A percentile compares a stretch with the other conserved stretches of the same genome.
phyloP scores from a whole-genome alignment of 2,797 vertebrate species.

The Diceros bicornis region DNA sequence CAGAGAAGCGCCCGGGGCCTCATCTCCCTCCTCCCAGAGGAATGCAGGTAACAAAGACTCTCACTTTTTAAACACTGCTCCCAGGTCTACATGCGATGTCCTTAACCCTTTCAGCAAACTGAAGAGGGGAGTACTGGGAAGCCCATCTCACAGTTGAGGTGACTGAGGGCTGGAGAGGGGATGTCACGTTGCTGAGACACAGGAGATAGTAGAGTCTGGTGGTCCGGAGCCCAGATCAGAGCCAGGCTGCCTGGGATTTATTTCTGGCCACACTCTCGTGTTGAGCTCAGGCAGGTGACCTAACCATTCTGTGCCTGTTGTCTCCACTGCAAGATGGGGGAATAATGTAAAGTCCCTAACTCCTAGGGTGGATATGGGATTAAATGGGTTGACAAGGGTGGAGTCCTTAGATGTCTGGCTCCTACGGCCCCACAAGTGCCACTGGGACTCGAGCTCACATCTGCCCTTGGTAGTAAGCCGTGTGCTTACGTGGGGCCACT shows the following conservation, averaged over 20 bases:
- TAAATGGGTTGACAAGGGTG: background rate
- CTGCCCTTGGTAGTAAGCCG: background rate
- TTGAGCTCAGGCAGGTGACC: too few species aligned
- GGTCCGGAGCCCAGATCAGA: background rate
- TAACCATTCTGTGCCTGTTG: background rate
- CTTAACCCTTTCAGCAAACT: background rate
- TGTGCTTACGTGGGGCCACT: background rate
- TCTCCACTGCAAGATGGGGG: background rate
- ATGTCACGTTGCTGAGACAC: fast-evolving
- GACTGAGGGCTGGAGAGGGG: background rate
- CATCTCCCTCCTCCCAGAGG: background rate
- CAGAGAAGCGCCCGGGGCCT: background rate
- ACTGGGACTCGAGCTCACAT: background rate
- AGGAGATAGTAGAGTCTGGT: too few species aligned
- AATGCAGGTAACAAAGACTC: background rate
- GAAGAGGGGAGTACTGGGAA: background rate
- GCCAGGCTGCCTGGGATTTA: background rate
- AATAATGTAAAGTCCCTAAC: background rate
- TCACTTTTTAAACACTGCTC: background rate
- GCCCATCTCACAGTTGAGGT: background rate
- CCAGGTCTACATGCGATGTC: background rate
- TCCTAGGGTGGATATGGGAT: background rate
- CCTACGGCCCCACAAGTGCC: background rate
- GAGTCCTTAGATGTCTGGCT: background rate
- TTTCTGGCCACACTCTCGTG: background rate